Conservation (phyloP, 2,113 vertebrate species). For the Barnardius zonarius region DNA sequence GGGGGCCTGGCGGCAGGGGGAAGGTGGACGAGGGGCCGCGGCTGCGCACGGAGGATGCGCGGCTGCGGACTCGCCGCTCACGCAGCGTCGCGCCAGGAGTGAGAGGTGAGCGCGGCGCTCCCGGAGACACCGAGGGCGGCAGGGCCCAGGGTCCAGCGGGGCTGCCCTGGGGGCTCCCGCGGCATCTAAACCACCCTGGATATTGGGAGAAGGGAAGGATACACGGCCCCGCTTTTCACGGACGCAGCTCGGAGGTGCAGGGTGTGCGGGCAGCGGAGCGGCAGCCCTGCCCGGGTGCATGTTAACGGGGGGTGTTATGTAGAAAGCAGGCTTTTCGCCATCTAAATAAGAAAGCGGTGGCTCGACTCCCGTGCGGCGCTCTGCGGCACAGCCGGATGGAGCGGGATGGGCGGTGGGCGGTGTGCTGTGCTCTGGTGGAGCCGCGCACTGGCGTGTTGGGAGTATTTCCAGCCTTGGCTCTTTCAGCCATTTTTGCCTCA, state of each 20-base stretch:
- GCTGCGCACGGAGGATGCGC: slow-evolving; percentile 23
- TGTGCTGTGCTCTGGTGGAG: neutral
- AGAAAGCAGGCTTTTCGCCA: neutral
- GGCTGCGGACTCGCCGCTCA: neutral
- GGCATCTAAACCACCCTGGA: neutral
- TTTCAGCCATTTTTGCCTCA: slow-evolving; percentile 9
- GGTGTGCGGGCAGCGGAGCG: neutral
- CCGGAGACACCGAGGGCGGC: neutral
- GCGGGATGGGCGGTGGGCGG: neutral
- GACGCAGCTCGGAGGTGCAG: neutral
- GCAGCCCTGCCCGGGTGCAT: neutral
- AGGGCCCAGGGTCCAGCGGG: neutral
- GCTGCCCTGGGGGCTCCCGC: neutral
- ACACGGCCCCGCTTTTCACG: accelerated
- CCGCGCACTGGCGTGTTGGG: neutral
- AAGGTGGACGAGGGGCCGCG: neutral
- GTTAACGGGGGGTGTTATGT: accelerated
- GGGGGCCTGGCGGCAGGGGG: neutral
- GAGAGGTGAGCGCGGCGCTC: neutral
- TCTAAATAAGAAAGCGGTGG: accelerated
- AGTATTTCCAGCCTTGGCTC: accelerated
- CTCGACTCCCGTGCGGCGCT: accelerated
- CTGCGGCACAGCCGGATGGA: accelerated
- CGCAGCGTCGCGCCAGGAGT: neutral
- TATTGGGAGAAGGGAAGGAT: accelerated